Percentiles rank a stretch among this genome's conserved stretches.
Evolutionary conservation across 2,888 invertebrate species (phyloP).

Genomic region (Eutolmus rufibarbis): DNA sequence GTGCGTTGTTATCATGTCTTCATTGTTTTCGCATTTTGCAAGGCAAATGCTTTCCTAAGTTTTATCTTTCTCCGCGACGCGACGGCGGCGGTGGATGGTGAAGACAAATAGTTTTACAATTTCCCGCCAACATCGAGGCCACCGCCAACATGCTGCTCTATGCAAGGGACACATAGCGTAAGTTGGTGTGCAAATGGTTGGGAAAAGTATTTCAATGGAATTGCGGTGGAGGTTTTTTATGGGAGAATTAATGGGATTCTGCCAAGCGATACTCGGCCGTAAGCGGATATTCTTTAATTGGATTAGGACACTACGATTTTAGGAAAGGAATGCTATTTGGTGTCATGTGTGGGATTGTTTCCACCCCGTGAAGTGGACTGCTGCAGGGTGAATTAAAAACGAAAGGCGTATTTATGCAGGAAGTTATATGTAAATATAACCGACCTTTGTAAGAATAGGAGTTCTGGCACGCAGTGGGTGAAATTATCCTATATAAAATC

Average conservation of each 20-base stretch:
- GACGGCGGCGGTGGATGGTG: background rate
- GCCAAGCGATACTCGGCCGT: background rate
- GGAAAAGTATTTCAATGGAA: background rate
- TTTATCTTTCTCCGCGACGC: background rate
- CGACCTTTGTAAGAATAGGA: background rate
- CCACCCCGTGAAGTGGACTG: background rate
- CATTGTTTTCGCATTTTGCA: constrained; percentile 30
- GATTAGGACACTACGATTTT: background rate
- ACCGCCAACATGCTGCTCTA: background rate
- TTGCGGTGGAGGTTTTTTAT: background rate
- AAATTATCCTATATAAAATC: background rate
- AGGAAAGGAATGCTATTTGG: background rate
- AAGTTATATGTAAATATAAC: background rate
- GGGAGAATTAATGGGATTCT: background rate
- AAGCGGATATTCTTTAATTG: background rate
- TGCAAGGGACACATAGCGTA: background rate
- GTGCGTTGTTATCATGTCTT: constrained; percentile 31
- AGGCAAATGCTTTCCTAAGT: background rate
- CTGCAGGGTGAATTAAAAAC: background rate
- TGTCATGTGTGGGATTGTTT: background rate
- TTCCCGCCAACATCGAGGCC: background rate
- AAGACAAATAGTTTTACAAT: background rate
- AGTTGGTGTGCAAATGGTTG: background rate
- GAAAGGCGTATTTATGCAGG: background rate
- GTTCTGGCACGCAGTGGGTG: background rate